A percentile compares a stretch with the other conserved stretches of the same genome.
Conservation (phyloP, 2,797 vertebrate genomes). For the Lepus townsendii region DNA sequence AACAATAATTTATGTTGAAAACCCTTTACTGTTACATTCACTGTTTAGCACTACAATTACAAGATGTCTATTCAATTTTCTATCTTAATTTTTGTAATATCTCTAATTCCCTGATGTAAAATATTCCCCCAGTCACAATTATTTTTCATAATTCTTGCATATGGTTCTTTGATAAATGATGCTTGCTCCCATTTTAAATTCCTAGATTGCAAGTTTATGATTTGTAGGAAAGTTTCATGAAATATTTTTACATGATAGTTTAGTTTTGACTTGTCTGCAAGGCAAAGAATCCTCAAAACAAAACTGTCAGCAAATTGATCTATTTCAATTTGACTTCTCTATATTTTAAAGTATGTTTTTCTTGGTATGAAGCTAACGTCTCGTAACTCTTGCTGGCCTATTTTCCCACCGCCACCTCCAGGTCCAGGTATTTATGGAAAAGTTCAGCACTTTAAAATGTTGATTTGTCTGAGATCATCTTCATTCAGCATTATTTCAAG, state of each 20-base stretch:
- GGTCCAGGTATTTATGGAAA: conserved; percentile 45
- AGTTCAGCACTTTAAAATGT: conserved; percentile 17
- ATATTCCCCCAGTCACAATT: conserved; percentile 30
- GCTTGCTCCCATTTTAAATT: conserved; percentile 44
- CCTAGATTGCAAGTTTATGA: conserved; percentile 19
- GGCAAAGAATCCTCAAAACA: not conserved
- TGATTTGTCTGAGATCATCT: not conserved
- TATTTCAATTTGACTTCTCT: conserved; percentile 32
- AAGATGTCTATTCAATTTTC: conserved; percentile 59
- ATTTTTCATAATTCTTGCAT: conserved; percentile 61
- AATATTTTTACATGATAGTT: not conserved
- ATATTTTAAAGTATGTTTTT: conserved; percentile 14
- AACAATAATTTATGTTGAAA: conserved; percentile 22
- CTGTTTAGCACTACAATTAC: conserved; percentile 51
- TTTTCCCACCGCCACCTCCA: not conserved
- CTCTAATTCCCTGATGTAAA: conserved; percentile 8
- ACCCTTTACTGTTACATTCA: not conserved
- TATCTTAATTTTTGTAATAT: conserved; percentile 58
- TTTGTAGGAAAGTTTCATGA: not conserved
- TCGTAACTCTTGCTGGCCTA: not conserved
- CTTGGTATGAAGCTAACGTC: not conserved
- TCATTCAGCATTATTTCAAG: conserved; percentile 51
- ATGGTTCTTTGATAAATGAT: not conserved
- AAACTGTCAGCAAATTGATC: not conserved
- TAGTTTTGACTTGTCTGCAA: not conserved